These are phyloP conservation scores for Cygnus buccinator DNA, from an alignment of 2,113 vertebrate genomes.

Conservation along the genomic window DNA sequence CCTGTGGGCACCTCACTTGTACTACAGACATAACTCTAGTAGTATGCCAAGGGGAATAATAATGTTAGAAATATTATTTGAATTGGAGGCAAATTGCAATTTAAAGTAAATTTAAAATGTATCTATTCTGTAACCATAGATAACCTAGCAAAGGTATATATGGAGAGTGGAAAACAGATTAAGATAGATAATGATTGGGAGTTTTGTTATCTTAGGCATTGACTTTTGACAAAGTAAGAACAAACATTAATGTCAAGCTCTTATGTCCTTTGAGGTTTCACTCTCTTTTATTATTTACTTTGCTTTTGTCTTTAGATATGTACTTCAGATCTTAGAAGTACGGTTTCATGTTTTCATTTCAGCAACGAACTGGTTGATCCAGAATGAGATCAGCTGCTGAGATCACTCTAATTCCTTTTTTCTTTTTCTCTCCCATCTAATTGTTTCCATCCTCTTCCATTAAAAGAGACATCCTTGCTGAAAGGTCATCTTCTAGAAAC, in stretches of 20 bases:
- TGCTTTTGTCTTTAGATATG: background rate
- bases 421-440: accelerated
- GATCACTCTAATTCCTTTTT: background rate
- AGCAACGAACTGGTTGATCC: background rate
- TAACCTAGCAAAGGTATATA: background rate
- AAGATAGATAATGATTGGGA: background rate
- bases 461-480: background rate
- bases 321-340: background rate
- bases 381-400: background rate
- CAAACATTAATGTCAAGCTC: background rate
- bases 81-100: background rate
- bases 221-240: background rate
- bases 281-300: background rate
- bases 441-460: background rate
- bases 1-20: background rate
- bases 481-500: background rate
- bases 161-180: background rate
- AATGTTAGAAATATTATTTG: background rate
- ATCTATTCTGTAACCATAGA: background rate
- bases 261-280: background rate
- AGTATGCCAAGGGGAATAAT: background rate
- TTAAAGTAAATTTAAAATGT: background rate
- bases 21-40: background rate
- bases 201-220: background rate
- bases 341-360: background rate